Percentiles rank a stretch among this genome's conserved stretches.
phyloP scores from a whole-genome alignment of 2,113 vertebrate species.

The Hemicordylus capensis region DNA sequence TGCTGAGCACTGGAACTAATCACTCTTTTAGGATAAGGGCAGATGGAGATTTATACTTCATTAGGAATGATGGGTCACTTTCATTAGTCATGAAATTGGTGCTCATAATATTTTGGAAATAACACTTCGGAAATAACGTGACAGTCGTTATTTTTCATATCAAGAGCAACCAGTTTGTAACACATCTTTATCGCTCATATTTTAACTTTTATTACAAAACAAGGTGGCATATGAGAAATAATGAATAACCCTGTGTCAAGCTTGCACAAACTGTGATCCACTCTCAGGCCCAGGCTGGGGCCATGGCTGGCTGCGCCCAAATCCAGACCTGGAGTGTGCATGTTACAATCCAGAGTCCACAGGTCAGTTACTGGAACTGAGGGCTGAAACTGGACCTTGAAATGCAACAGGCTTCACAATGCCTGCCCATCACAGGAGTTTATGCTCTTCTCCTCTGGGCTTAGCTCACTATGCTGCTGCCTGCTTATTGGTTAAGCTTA shows the following conservation, averaged over 20 bases:
- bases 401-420: not conserved
- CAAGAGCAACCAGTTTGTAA: not conserved
- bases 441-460: too few relatives aligned
- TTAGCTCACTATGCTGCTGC: too few relatives aligned
- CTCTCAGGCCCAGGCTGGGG: not conserved
- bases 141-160: conserved; percentile 2
- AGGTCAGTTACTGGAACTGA: not conserved
- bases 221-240: not conserved
- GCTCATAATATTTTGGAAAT: not conserved
- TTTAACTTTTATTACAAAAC: not conserved
- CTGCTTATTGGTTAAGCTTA: too few relatives aligned
- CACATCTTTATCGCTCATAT: not conserved
- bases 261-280: not conserved
- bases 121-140: not conserved
- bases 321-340: not conserved
- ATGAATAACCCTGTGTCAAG: not conserved
- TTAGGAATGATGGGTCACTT: not conserved
- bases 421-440: not conserved
- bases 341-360: not conserved
- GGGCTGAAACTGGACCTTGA: not conserved
- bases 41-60: conserved; percentile 25
- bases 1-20: conserved; percentile 11
- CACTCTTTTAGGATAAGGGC: fast-evolving
- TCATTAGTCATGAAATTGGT: conserved; percentile 18
- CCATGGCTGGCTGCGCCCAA: not conserved